Evolutionary conservation across 2,797 vertebrate genomes (phyloP).

Genomic region (Taenioides sp.): DNA sequence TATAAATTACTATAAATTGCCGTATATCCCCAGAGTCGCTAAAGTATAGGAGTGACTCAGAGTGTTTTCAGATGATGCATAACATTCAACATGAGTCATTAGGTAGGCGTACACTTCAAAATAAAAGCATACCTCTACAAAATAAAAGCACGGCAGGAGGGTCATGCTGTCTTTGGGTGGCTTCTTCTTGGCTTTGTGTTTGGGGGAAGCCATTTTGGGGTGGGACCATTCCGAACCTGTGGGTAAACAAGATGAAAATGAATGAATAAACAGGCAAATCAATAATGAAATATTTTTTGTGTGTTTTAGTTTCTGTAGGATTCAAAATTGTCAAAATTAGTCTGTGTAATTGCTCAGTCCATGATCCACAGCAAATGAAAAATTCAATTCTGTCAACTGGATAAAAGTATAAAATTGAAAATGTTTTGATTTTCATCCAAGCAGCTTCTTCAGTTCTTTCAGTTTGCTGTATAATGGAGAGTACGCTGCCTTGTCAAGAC

Average conservation of each 20-base stretch:
- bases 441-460: too few relatives aligned
- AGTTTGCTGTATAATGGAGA: too few relatives aligned
- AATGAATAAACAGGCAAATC: background rate
- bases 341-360: too few relatives aligned
- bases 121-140: constrained; percentile 72
- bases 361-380: too few relatives aligned
- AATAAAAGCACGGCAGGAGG: constrained; percentile 93
- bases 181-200: constrained; percentile 85
- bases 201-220: constrained; percentile 85
- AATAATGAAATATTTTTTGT: background rate
- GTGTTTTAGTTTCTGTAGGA: background rate
- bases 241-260: constrained; percentile 17
- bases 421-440: too few relatives aligned
- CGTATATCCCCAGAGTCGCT: constrained; percentile 1
- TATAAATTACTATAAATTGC: constrained; percentile 7
- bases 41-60: constrained; percentile 22
- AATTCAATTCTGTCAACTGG: too few relatives aligned
- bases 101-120: background rate
- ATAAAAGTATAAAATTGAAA: too few relatives aligned
- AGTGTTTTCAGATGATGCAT: background rate
- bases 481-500: too few relatives aligned
- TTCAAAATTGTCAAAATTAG: background rate
- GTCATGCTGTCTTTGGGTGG: constrained; percentile 91
- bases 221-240: constrained; percentile 74
- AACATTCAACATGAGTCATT: constrained; percentile 10